These are phyloP conservation scores for Eumerus sabulonum DNA, from an alignment of 2,888 invertebrate genomes.

Conservation along the genomic window DNA sequence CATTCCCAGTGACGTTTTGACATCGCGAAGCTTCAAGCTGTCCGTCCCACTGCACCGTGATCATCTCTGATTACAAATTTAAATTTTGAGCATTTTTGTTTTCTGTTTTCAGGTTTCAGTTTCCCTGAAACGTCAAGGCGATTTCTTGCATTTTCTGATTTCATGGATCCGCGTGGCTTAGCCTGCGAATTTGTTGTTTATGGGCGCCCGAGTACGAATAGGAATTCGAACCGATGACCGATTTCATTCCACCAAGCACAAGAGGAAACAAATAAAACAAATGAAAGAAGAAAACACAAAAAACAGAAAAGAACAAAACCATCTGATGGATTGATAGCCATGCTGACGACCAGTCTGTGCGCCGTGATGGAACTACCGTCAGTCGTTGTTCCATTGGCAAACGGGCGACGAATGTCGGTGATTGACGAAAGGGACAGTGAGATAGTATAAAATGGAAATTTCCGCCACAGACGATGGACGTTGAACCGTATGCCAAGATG, in stretches of 20 bases:
- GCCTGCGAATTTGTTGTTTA: slow-evolving; percentile 31
- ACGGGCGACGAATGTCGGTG: not conserved
- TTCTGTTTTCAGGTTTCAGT: no score
- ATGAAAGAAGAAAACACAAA: no score
- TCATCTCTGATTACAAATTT: slow-evolving; percentile 63
- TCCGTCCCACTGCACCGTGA: slow-evolving; percentile 29
- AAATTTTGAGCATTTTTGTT: slow-evolving; percentile 60
- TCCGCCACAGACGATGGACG: slow-evolving; percentile 12
- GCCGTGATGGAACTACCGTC: no score
- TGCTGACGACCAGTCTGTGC: slow-evolving; percentile 23
- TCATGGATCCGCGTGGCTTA: slow-evolving; percentile 32
- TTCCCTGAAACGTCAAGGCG: slow-evolving; percentile 55
- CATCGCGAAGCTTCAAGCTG: slow-evolving; percentile 45
- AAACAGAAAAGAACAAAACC: not conserved
- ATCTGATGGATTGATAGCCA: slow-evolving; percentile 65
- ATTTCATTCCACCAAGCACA: slow-evolving; percentile 48
- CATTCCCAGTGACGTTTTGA: slow-evolving; percentile 60
- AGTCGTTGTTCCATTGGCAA: not conserved
- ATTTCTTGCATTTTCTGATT: slow-evolving; percentile 47
- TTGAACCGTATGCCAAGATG: slow-evolving; percentile 26
- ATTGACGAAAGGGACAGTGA: slow-evolving; percentile 61
- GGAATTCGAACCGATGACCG: slow-evolving; percentile 66
- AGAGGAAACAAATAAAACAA: no score
- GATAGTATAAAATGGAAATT: slow-evolving; percentile 54
- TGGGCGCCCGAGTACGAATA: slow-evolving; percentile 30